phyloP scores from a whole-genome alignment of 2,888 invertebrate genomes.

The Drosophila meridionalis region DNA sequence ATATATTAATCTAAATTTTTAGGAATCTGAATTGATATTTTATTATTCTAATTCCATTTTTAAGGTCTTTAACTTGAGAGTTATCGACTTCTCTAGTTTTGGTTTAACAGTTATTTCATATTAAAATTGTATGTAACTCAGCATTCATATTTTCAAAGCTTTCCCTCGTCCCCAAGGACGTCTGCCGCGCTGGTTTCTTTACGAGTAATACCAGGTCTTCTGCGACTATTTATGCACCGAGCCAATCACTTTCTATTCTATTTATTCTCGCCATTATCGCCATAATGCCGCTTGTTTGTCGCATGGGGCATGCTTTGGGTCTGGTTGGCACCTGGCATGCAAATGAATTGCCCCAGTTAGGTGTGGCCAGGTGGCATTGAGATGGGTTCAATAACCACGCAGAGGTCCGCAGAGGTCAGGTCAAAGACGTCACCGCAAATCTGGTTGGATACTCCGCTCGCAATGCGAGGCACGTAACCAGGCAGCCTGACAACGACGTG shows the following conservation, averaged over 20 bases:
- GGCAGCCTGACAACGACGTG: constrained; percentile 26
- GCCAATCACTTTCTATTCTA: neutral
- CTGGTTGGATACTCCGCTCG: constrained; percentile 9
- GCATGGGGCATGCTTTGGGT: constrained; percentile 22
- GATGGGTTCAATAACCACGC: constrained; percentile 26
- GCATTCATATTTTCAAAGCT: neutral
- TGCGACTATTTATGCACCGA: neutral
- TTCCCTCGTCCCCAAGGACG: neutral
- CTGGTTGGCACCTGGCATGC: constrained; percentile 30
- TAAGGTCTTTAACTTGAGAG: too few relatives aligned
- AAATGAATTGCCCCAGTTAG: constrained; percentile 48
- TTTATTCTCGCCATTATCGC: constrained; percentile 1
- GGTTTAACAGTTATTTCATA: neutral
- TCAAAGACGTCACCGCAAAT: constrained; percentile 18
- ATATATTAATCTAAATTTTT: too few relatives aligned
- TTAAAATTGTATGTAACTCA: neutral
- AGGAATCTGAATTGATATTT: too few relatives aligned
- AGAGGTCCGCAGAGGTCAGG: constrained; percentile 4
- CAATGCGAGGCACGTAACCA: constrained; percentile 18
- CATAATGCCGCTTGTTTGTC: neutral
- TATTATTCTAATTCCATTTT: too few relatives aligned
- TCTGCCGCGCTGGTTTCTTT: neutral
- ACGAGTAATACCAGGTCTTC: neutral
- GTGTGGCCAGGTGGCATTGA: constrained; percentile 2
- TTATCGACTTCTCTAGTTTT: too few relatives aligned